Conservation (phyloP, 1,140 invertebrate species). For the Atta texana region DNA sequence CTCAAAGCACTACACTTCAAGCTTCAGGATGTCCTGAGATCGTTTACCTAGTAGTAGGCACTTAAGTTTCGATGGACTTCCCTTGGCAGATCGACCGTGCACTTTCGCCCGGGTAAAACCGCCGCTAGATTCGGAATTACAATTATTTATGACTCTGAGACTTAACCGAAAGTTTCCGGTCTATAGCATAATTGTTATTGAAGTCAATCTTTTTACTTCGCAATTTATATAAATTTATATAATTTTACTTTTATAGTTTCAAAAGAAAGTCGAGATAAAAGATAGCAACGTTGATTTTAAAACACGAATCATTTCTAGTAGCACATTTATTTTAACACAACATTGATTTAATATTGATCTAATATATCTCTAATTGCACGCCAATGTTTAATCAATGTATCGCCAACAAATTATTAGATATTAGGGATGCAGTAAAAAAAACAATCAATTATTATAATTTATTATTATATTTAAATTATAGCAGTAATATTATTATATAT, state of each 20-base stretch:
- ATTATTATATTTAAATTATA: not conserved
- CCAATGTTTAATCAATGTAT: too few relatives aligned
- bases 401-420: too few relatives aligned
- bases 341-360: too few relatives aligned
- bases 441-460: not conserved
- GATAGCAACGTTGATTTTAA: not conserved
- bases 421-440: not conserved
- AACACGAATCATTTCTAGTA: too few relatives aligned
- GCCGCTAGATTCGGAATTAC: conserved; percentile 55
- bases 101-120: conserved; percentile 54
- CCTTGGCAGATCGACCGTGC: conserved; percentile 40
- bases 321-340: too few relatives aligned
- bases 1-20: not conserved
- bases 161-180: conserved; percentile 26
- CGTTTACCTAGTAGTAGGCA: conserved; percentile 53
- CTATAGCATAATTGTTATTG: conserved; percentile 25
- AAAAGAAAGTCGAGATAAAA: not conserved
- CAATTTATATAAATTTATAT: conserved; percentile 26
- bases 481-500: not conserved
- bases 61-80: conserved; percentile 58
- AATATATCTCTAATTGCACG: too few relatives aligned
- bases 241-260: not conserved
- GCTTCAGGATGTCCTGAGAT: conserved; percentile 43
- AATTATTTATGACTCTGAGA: conserved; percentile 56
- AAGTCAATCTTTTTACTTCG: conserved; percentile 43